Evolutionary conservation across 2,888 invertebrate genomes (phyloP), one percentile per base, ranked within the genome.

Genomic region (Oscheius sp.): DNA sequence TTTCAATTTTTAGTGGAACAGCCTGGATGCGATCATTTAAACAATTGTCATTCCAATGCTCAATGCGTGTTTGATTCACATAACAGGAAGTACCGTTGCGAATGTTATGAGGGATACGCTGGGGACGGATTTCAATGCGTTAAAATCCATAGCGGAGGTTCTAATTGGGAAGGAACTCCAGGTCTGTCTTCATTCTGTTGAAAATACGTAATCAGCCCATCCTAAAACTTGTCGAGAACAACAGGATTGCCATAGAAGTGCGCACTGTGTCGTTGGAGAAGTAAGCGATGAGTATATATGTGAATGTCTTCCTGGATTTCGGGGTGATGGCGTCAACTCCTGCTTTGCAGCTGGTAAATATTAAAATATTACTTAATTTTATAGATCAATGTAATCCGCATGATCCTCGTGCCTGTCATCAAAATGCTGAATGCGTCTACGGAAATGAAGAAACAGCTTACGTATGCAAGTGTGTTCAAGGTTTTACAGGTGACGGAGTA

Each of bases 391-490:
- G 85, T 67, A 82, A 78, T 51, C 83, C 84, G 8, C 70, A 77
- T 0, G 72, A 80, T 20, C 74, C 74, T n/a, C 24, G 45, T 22
- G 70, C 77, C n/a, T 86, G 85, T 70, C 73, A 73, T 47, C 76
- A 76, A 49, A 78, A 85, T 59, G 71, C 84, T 9, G 74, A 87
- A 71, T 88, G 88, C 38, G 78, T 80, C 5, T 88, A 87, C 73
- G 81, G 81, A 54, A 78, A 78, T 20, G 68, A 82, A 8, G 79
- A 83, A 36, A 82, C 85, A 28, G 86, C 85, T 0, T 86, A 87
- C 67, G 80, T 83, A 1, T 92, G 92, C 82, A 90, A 89, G 87
- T 92, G 92, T 86, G 74, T 82, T n/a, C 36, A 51, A 45, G 74
- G 77, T 12, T 82, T 80, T 77, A 76, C 75, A 30, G 82, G 80